Evolutionary conservation across 2,113 vertebrate genomes (phyloP), one percentile per base, ranked within the genome.

Genomic region (Urocitellus parryii): DNA sequence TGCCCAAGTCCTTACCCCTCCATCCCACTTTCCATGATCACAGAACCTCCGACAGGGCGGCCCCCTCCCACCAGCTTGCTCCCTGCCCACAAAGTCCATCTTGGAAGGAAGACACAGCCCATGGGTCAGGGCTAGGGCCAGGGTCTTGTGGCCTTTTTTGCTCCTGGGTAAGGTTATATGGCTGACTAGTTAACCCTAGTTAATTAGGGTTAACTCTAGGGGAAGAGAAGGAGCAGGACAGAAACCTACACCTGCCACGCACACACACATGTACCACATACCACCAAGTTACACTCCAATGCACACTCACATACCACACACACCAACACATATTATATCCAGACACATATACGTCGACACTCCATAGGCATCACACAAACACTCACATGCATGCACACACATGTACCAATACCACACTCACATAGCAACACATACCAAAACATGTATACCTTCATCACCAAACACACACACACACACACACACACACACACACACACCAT

Each of bases 111-210:
- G 45, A 77, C 48, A 29, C 24, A 25, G 70, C 17, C 39, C 20
- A 63, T 8, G 72, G 5, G 8, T 6, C 16, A 16, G 56, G 25
- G 20, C 9, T 2, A 12, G 39, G 5, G 42, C 42, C 42, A 45
- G 53, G 48, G 51, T 5, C 25, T 76, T 61, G 11, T 0, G 2
- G 22, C 13, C 27, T 13, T 0, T 10, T 17, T 9, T 16, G 7
- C 65, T 27, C 56, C 78, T 24, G 34, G 56, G 27, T 1, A 13
- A 85, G 70, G 32, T 27, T 70, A 73, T 16, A 11, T 22, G 8
- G 32, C 48, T 78, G 56, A 17, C 42, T 45, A 45, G 42, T 45
- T 45, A 45, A 45, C 42, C 42, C 42, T 45, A 45, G 42, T 45
- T 45, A 45, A 45, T 8, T 24, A 27, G 29, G 32, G 25, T 72